These are phyloP conservation scores for Gadus macrocephalus DNA, from an alignment of 2,113 vertebrate genomes.

Conservation along the genomic window DNA sequence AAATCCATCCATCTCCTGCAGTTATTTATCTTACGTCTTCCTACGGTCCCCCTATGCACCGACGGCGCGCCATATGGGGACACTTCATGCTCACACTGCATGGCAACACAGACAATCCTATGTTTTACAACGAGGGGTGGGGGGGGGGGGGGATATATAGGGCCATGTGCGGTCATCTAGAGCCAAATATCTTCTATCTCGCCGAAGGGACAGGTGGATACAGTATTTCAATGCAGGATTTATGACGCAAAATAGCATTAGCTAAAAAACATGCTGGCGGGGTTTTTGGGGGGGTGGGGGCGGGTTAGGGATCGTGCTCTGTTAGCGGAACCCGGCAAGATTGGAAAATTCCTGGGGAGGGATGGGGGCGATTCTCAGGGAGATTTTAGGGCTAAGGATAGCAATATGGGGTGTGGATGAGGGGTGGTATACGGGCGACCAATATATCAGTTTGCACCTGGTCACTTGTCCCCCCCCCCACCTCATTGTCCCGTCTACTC, in stretches of 20 bases:
- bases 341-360: conserved; percentile 72
- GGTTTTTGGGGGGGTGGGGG: conserved; percentile 40
- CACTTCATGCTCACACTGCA: conserved; percentile 53
- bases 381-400: conserved; percentile 46
- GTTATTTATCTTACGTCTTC: background rate
- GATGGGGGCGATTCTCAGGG: conserved; percentile 15
- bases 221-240: conserved; percentile 70
- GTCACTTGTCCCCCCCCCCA: conserved; percentile 65
- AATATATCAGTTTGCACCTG: conserved; percentile 87
- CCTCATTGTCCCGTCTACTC: conserved; percentile 41
- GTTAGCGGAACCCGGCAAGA: conserved; percentile 63
- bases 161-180: conserved; percentile 71
- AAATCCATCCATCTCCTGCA: conserved; percentile 53
- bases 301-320: conserved; percentile 59
- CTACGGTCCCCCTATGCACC: background rate
- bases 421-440: conserved; percentile 66
- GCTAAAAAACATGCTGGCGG: conserved; percentile 67
- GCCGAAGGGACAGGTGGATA: conserved; percentile 68
- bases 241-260: conserved; percentile 73
- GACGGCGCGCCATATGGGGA: conserved; percentile 58
- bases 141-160: conserved; percentile 66
- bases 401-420: conserved; percentile 58
- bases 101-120: conserved; percentile 56
- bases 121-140: conserved; percentile 68
- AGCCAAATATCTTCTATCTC: conserved; percentile 67